phyloP scores from a whole-genome alignment of 1,140 invertebrate genomes.

The Brachionus manjavacas region DNA sequence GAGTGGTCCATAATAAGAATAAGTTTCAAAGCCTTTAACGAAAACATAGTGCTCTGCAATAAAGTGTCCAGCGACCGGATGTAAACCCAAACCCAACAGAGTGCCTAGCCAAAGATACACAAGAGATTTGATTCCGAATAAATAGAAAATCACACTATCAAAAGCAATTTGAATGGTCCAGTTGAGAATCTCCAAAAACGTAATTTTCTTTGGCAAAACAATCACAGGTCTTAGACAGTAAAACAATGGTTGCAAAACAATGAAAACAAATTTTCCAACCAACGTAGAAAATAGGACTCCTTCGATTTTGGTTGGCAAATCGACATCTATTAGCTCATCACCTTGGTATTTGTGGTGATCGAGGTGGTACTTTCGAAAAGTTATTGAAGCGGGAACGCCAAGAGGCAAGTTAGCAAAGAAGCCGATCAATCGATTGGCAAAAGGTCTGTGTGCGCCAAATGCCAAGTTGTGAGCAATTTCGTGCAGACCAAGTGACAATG shows the following conservation, averaged over 20 bases:
- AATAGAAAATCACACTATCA: constrained; percentile 71
- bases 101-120: constrained; percentile 80
- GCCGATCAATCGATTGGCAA: constrained; percentile 79
- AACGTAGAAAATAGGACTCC: constrained; percentile 86
- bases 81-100: constrained; percentile 86
- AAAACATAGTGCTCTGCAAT: constrained; percentile 99
- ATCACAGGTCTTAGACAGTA: constrained; percentile 86
- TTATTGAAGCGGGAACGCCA: constrained; percentile 85
- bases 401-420: constrained; percentile 94
- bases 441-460: constrained; percentile 79
- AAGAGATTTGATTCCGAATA: constrained; percentile 71
- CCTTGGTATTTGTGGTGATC: constrained; percentile 97
- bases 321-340: constrained; percentile 86
- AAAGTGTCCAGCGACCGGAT: constrained; percentile 96
- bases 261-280: constrained; percentile 85
- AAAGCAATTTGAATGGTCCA: constrained; percentile 78
- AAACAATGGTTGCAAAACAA: constrained; percentile 91
- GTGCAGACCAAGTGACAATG: constrained; percentile 89
- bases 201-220: constrained; percentile 80
- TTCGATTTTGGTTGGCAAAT: constrained; percentile 87
- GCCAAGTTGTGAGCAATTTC: constrained; percentile 95
- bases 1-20: constrained; percentile 95
- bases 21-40: constrained; percentile 91
- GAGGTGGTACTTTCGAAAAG: constrained; percentile 96
- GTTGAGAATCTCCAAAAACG: constrained; percentile 74